Base-by-base conservation (phyloP, 2,888 invertebrate species). In the Saturnia pavonia region DNA sequence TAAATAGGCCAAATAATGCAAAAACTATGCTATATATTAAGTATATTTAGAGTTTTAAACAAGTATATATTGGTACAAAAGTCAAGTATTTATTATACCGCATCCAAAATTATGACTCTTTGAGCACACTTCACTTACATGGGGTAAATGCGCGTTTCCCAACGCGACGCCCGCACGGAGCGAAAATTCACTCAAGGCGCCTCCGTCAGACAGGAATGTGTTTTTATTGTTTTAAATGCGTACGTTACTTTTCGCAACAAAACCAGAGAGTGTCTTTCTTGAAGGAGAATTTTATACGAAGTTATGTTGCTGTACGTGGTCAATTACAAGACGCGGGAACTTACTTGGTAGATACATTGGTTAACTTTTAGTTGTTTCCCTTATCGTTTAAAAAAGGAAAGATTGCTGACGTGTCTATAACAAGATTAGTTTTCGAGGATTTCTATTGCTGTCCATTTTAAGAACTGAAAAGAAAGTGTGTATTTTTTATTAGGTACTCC, bases 201-300 rank as follows among this genome's bases (percentile, higher is more conserved):
- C 86, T 85, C 85, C 85, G 82, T 82, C 85, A 85, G 85, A 81
- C 84, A 82, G 83, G 85, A 85, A 88, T 87, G 85, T 87, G 84
- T 88, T 89, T 90, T 91, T 91, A 91, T 91, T 90, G 87, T 91
- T 90, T 90, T 88, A 90, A 91, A 90, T 88, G 89, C 88, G 86
- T 87, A 87, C 88, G 86, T 85, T 90, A 88, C 90, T 91, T 90
- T 87, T 86, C 85, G 84, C 82, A 83, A 81, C 82, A 82, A 78
- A 85, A 82, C 81, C 82, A 73, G 73, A 76, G 73, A 75, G 76
- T 75, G 74, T 76, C 77, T 80, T 80, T 79, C 80, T 85, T 81
- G 78, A 76, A 80, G 76, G 80, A 82, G 81, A 84, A 85, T 84
- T 87, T 82, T 78, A 80, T 83, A 85, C 84, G 83, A 86, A 87